Conservation (phyloP, 2,797 vertebrate species). For the Enteromius anoplus region DNA sequence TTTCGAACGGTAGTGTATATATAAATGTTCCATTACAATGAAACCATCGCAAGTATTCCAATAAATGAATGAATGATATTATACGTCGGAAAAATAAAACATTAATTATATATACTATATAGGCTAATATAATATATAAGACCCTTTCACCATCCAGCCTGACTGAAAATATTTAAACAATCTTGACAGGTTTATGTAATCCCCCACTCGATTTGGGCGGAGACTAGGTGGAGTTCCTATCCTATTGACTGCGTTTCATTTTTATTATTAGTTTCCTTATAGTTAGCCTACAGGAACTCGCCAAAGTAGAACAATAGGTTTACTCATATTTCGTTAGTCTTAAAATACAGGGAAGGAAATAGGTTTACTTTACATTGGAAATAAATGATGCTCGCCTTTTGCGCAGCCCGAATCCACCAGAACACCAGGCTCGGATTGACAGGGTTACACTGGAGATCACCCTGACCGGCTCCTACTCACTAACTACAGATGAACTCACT, state of each 20-base stretch:
- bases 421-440: slow-evolving; percentile 78
- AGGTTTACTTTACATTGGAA: background rate
- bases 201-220: no score
- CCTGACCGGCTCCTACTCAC: slow-evolving; percentile 80
- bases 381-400: background rate
- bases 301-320: background rate
- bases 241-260: background rate
- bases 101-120: background rate
- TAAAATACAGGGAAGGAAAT: background rate
- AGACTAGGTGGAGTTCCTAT: background rate
- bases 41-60: background rate
- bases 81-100: background rate
- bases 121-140: no score
- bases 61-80: background rate
- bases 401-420: slow-evolving; percentile 75
- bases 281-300: background rate
- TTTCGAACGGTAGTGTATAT: no score
- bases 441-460: slow-evolving; percentile 78
- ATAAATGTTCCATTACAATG: background rate
- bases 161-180: background rate
- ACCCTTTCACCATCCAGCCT: no score
- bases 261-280: background rate
- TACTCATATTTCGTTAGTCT: background rate
- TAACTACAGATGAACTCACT: slow-evolving; percentile 81
- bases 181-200: background rate